Percentiles rank a stretch among this genome's conserved stretches.
Evolutionary conservation across 2,888 invertebrate genomes (phyloP).

Genomic region (Cloeon dipterum): DNA sequence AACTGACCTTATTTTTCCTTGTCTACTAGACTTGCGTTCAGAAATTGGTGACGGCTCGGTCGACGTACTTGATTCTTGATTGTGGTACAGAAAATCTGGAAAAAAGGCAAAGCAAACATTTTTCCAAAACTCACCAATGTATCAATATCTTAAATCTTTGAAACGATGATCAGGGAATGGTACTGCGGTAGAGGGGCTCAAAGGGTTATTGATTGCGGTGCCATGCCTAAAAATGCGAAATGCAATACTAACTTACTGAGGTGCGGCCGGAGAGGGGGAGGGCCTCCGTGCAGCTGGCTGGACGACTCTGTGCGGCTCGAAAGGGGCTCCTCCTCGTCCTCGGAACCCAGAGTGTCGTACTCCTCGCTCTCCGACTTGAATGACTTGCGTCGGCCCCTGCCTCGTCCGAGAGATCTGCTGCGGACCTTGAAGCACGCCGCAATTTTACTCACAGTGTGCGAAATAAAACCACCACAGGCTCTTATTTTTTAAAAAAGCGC

Average conservation of each 20-base stretch:
- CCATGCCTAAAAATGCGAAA: too few relatives aligned
- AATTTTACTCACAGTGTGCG: too few relatives aligned
- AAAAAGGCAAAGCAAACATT: too few relatives aligned
- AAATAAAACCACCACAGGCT: too few relatives aligned
- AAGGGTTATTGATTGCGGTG: too few relatives aligned
- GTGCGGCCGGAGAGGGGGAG: slow-evolving; percentile 13
- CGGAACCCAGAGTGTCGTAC: slow-evolving; percentile 29
- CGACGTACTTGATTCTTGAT: slow-evolving; percentile 23
- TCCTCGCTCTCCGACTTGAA: slow-evolving; percentile 32
- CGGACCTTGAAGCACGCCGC: slow-evolving; percentile 16
- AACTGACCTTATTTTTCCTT: slow-evolving; percentile 17
- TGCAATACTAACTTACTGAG: slow-evolving; percentile 35
- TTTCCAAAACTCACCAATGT: too few relatives aligned
- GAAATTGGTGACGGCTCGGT: slow-evolving; percentile 28
- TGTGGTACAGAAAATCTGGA: slow-evolving; percentile 21
- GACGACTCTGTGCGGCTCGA: slow-evolving; percentile 51
- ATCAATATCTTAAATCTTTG: too few relatives aligned
- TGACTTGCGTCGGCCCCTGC: slow-evolving; percentile 19
- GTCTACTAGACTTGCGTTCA: slow-evolving; percentile 21
- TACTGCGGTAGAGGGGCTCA: too few relatives aligned
- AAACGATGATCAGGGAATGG: too few relatives aligned
- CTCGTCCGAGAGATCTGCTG: slow-evolving; percentile 16
- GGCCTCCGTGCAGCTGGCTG: slow-evolving; percentile 31
- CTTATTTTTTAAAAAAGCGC: too few relatives aligned
- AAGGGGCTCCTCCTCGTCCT: slow-evolving; percentile 25